phyloP scores from a whole-genome alignment of 1,140 invertebrate species.

The Drosophila pallidifrons region DNA sequence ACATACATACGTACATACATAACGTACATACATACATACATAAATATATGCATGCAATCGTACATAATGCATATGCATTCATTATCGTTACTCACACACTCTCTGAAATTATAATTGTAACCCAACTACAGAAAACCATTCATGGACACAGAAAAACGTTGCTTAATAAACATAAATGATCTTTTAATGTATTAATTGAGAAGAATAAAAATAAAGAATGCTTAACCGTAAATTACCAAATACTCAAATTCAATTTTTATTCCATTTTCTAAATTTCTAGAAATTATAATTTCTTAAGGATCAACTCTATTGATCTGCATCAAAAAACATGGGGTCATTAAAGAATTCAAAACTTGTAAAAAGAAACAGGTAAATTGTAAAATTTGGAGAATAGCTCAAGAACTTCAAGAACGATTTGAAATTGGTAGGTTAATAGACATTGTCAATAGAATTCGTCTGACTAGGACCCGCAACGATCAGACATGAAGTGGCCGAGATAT shows the following conservation, averaged over 20 bases:
- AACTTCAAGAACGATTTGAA: too few relatives aligned
- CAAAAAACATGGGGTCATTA: too few relatives aligned
- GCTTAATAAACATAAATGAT: conserved; percentile 74
- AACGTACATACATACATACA: conserved; percentile 25
- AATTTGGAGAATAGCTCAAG: too few relatives aligned
- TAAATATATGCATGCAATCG: conserved; percentile 18
- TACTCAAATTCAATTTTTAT: background rate
- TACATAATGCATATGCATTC: conserved; percentile 52
- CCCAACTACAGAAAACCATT: conserved; percentile 54
- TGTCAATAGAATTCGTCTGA: too few relatives aligned
- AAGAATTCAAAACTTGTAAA: too few relatives aligned
- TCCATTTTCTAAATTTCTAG: background rate
- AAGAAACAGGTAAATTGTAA: too few relatives aligned
- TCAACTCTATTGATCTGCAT: too few relatives aligned
- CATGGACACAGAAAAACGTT: conserved; percentile 72
- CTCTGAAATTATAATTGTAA: conserved; percentile 68
- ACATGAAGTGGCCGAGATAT: too few relatives aligned
- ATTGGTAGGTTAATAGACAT: too few relatives aligned
- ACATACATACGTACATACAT: conserved; percentile 26
- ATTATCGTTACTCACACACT: conserved; percentile 58
- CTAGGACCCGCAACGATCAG: too few relatives aligned
- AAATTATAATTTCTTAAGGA: too few relatives aligned
- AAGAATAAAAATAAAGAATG: conserved; percentile 83
- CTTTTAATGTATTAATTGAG: conserved; percentile 74
- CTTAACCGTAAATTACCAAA: conserved; percentile 76